Percentiles rank a stretch among this genome's conserved stretches.
phyloP scores from a whole-genome alignment of 2,797 vertebrate genomes.

The Sebastes baramenuke region DNA sequence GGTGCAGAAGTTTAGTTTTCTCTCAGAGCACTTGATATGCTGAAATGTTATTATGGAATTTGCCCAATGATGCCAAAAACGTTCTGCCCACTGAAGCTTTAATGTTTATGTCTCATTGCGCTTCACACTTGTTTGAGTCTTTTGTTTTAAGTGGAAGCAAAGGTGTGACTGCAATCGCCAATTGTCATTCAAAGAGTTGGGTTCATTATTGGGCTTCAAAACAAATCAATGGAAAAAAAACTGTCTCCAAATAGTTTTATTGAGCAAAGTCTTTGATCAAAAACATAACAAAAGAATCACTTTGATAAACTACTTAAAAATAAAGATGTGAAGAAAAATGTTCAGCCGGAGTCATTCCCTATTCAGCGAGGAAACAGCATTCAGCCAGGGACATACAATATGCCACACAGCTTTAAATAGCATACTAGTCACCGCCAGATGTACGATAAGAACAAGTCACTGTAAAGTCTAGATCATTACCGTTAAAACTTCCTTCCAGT shows the following conservation, averaged over 20 bases:
- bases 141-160: not conserved
- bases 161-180: not conserved
- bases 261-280: not conserved
- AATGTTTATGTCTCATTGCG: constrained; percentile 1
- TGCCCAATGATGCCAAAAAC: no score
- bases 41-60: no score
- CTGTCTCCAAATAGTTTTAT: not conserved
- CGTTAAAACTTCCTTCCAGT: not conserved
- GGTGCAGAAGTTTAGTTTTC: no score
- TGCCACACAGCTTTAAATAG: not conserved
- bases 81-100: no score
- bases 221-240: not conserved
- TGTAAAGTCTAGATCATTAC: not conserved
- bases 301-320: not conserved
- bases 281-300: not conserved
- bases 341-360: not conserved
- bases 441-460: not conserved
- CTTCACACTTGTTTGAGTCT: not conserved
- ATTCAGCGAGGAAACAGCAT: not conserved
- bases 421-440: not conserved
- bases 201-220: not conserved
- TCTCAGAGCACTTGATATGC: no score
- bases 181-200: not conserved
- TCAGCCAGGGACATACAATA: not conserved
- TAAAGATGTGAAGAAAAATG: not conserved